Base-by-base conservation (phyloP, 92 coral and sea anemone genomes). In the Epizoanthus fatuus region DNA sequence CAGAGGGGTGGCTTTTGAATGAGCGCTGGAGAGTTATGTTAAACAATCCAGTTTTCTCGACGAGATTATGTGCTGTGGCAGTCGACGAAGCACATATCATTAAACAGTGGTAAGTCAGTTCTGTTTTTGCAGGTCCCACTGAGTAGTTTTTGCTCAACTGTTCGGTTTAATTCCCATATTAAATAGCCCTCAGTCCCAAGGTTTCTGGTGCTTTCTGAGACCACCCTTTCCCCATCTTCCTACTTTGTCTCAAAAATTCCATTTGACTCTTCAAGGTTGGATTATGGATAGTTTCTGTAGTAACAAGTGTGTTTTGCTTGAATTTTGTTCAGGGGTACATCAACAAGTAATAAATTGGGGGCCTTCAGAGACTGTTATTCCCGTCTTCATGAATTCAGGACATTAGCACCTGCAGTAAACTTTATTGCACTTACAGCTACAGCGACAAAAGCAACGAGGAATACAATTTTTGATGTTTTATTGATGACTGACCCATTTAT, bases 61-160 rank as follows among this genome's bases (percentile, higher is more conserved):
- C 84, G 5, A 88, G 82, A 60, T 65, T 88, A 63, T 92, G 92
- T 83, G 91, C 80, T 15, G 69, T 90, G 22, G 93, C 94, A 69
- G 76, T 90, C 54, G 86, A 86, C 40, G 94, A 91, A 65, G 91
- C 94, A 52, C 88, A 87, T 80, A 91, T 91, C n/a, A 91, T 91
- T 12, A 91, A 91, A 78, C 91, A 87, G 85, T 91, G 94, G 89
- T 83, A 69, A 82, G 94, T 76, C 15, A 72, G 3, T 22, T 55
- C 13, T 57, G 29, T 35, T 40, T 56, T 75, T 57, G 39, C 25
- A 58, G 75, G 49, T 42, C 53, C 55, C 49, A 15, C 32, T 15
- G 49, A 69, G 13, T n/a, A 69, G 22, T 40, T 32, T 13, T 32
- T 69, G 51, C 19, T 42, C 19, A 40, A 17, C 25, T 7, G 49